Evolutionary conservation across 2,888 invertebrate species (phyloP).

Genomic region (Gastrophysa polygoni): DNA sequence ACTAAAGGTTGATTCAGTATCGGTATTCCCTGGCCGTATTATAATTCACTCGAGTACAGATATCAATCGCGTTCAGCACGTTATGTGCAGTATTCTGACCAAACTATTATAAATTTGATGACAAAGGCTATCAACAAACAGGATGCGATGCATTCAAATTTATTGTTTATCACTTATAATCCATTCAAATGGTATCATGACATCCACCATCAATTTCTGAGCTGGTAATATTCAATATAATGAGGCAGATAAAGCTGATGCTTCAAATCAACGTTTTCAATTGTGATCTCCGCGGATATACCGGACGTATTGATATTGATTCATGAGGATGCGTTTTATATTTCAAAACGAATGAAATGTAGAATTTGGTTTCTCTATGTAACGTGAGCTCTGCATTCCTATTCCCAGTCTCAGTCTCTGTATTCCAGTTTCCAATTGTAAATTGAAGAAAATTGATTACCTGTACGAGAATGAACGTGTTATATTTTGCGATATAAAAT

Average conservation of each 20-base stretch:
- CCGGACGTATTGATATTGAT: too few species aligned
- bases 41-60: not conserved
- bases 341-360: too few species aligned
- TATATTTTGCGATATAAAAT: too few species aligned
- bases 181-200: conserved; percentile 12
- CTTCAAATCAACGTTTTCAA: not conserved
- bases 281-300: not conserved
- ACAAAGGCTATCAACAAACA: conserved; percentile 21
- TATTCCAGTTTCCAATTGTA: too few species aligned
- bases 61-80: not conserved
- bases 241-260: not conserved
- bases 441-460: too few species aligned
- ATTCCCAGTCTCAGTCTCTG: too few species aligned
- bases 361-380: too few species aligned
- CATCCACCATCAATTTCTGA: conserved; percentile 23
- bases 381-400: too few species aligned
- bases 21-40: too few species aligned
- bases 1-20: too few species aligned
- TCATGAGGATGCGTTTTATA: too few species aligned
- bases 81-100: not conserved
- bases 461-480: too few species aligned
- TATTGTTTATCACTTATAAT: conserved; percentile 21
- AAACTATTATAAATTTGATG: conserved; percentile 26
- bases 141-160: conserved; percentile 25
- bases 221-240: conserved; percentile 6